A percentile compares a stretch with the other conserved stretches of the same genome.
These are phyloP conservation scores for Collichthys lucidus DNA, from an alignment of 2,113 vertebrate species.

Conservation along the genomic window DNA sequence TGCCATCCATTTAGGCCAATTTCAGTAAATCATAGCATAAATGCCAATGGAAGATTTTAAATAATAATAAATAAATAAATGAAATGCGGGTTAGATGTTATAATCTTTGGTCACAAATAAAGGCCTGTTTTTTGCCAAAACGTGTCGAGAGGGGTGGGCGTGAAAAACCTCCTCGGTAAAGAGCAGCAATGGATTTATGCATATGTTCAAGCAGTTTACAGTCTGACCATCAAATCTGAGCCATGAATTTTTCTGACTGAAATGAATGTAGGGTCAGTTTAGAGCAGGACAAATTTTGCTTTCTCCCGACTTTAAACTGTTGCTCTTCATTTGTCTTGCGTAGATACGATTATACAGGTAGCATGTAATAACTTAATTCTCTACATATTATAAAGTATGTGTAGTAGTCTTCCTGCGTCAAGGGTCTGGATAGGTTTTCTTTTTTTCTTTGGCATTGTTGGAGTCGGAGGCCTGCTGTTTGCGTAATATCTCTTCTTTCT, in stretches of 20 bases:
- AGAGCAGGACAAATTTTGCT: conserved; percentile 68
- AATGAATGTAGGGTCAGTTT: conserved; percentile 82
- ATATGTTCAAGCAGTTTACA: conserved; percentile 81
- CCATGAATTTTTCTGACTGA: conserved; percentile 82
- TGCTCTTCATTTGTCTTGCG: conserved; percentile 78
- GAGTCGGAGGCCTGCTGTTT: conserved; percentile 67
- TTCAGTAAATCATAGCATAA: conserved; percentile 77
- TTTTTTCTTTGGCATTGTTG: conserved; percentile 49
- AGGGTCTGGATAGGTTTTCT: conserved; percentile 57
- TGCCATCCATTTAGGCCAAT: conserved; percentile 81
- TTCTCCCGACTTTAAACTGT: conserved; percentile 76
- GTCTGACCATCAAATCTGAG: conserved; percentile 83
- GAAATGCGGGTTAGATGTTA: conserved; percentile 75
- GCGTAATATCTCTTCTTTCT: conserved; percentile 55
- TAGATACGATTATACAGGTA: conserved; percentile 77
- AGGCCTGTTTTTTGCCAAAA: conserved; percentile 82
- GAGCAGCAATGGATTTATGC: conserved; percentile 80
- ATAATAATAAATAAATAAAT: no score
- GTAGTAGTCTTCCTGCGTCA: conserved; percentile 80
- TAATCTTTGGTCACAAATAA: conserved; percentile 73
- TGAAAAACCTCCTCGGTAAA: conserved; percentile 44
- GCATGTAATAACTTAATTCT: conserved; percentile 74
- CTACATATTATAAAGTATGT: conserved; percentile 69
- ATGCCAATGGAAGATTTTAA: conserved; percentile 82
- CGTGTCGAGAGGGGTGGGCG: conserved; percentile 36